Evolutionary conservation across 2,797 vertebrate genomes (phyloP).

Genomic region (Pelodytes ibericus): DNA sequence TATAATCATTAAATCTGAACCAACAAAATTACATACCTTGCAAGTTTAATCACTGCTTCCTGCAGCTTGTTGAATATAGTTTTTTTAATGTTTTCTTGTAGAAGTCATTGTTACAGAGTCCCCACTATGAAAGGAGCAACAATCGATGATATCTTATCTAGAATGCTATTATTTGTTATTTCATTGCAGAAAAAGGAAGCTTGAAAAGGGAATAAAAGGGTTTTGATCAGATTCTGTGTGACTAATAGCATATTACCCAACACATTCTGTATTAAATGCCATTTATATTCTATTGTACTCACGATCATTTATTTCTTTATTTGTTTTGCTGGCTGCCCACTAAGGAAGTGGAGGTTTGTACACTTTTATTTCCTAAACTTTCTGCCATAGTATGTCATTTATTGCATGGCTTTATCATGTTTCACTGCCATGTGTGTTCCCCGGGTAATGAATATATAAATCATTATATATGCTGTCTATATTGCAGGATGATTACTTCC

Average conservation of each 20-base stretch:
- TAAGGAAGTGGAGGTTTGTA: constrained; percentile 55
- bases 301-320: constrained; percentile 43
- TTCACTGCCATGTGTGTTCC: not conserved
- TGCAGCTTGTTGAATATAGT: constrained; percentile 41
- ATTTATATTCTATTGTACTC: constrained; percentile 39
- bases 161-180: constrained; percentile 36
- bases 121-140: constrained; percentile 29
- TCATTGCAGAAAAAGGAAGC: constrained; percentile 21
- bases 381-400: constrained; percentile 13
- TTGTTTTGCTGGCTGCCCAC: constrained; percentile 47
- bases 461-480: constrained; percentile 64
- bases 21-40: constrained; percentile 45
- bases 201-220: not conserved
- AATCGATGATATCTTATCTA: constrained; percentile 47
- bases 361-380: constrained; percentile 10
- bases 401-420: constrained; percentile 19
- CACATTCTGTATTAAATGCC: constrained; percentile 27
- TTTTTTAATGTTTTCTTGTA: constrained; percentile 43
- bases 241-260: constrained; percentile 43
- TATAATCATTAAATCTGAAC: constrained; percentile 46
- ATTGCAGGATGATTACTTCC: constrained; percentile 84
- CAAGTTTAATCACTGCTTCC: constrained; percentile 35
- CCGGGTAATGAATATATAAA: not conserved
- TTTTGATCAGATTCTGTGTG: constrained; percentile 25
- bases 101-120: constrained; percentile 33